Evolutionary conservation across 2,797 vertebrate genomes (phyloP).

Genomic region (Trematomus bernacchii): DNA sequence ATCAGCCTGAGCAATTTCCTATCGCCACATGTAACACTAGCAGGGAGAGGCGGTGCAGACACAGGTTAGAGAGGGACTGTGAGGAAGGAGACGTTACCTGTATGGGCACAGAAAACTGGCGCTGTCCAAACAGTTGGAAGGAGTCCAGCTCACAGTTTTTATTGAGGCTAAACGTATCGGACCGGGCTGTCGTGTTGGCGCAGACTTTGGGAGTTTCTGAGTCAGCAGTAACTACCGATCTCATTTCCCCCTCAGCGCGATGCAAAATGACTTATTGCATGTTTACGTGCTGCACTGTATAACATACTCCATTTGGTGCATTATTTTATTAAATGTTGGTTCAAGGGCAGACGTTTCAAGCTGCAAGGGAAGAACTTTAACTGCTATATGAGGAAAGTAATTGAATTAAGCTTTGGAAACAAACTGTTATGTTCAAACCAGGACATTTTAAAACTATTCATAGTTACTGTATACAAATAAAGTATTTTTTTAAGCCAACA

Average conservation of each 20-base stretch:
- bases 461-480: no score
- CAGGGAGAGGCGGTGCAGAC: slow-evolving; percentile 72
- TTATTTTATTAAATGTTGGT: slow-evolving; percentile 23
- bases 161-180: slow-evolving; percentile 33
- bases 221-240: slow-evolving; percentile 29
- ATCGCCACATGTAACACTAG: slow-evolving; percentile 83
- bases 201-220: slow-evolving; percentile 27
- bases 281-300: slow-evolving; percentile 1
- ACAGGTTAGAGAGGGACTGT: slow-evolving; percentile 3
- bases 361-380: background rate
- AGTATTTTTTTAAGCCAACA: no score
- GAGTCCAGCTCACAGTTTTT: slow-evolving; percentile 22
- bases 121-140: slow-evolving; percentile 30
- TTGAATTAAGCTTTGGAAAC: no score
- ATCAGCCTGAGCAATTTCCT: slow-evolving; percentile 88
- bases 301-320: slow-evolving; percentile 12
- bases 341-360: slow-evolving; percentile 6
- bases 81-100: slow-evolving; percentile 21
- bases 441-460: no score
- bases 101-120: slow-evolving; percentile 28
- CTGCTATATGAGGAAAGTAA: background rate
- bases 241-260: slow-evolving; percentile 42
- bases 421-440: no score
- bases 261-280: slow-evolving; percentile 24
- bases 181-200: slow-evolving; percentile 25